phyloP scores from a whole-genome alignment of 2,113 vertebrate genomes.

The Hepsetus odoe region DNA sequence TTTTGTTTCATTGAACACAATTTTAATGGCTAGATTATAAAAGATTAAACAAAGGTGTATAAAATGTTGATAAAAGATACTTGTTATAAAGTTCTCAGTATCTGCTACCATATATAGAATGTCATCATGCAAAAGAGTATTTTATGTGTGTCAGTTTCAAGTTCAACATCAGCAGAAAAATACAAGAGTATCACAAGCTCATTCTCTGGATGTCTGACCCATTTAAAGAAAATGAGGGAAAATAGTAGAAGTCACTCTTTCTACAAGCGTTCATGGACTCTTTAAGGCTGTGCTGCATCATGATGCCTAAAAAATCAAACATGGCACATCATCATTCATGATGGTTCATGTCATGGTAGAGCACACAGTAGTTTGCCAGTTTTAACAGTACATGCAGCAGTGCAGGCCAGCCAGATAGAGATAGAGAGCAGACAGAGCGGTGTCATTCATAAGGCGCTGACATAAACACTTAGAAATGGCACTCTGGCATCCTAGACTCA shows the following conservation, averaged over 20 bases:
- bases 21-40: slow-evolving; percentile 68
- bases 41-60: slow-evolving; percentile 74
- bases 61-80: slow-evolving; percentile 79
- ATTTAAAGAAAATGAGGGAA: slow-evolving; percentile 33
- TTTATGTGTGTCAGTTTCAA: slow-evolving; percentile 54
- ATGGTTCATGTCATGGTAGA: slow-evolving; percentile 18
- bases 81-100: slow-evolving; percentile 73
- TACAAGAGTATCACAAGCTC: slow-evolving; percentile 74
- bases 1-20: slow-evolving; percentile 59
- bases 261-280: slow-evolving; percentile 44
- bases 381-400: slow-evolving; percentile 48
- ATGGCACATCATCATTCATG: slow-evolving; percentile 20
- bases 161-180: slow-evolving; percentile 73
- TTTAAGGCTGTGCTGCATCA: slow-evolving; percentile 51
- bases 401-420: slow-evolving; percentile 27
- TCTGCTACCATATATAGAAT: slow-evolving; percentile 67
- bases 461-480: slow-evolving; percentile 17
- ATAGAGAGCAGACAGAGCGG: neutral
- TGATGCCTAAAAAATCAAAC: slow-evolving; percentile 40
- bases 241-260: slow-evolving; percentile 33
- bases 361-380: slow-evolving; percentile 19
- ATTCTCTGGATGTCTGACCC: slow-evolving; percentile 64
- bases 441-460: slow-evolving; percentile 15
- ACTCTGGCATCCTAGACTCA: neutral
- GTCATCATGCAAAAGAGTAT: slow-evolving; percentile 74